These are phyloP conservation scores for Rallus crepitans DNA, from an alignment of 2,797 vertebrate species.

Conservation along the genomic window DNA sequence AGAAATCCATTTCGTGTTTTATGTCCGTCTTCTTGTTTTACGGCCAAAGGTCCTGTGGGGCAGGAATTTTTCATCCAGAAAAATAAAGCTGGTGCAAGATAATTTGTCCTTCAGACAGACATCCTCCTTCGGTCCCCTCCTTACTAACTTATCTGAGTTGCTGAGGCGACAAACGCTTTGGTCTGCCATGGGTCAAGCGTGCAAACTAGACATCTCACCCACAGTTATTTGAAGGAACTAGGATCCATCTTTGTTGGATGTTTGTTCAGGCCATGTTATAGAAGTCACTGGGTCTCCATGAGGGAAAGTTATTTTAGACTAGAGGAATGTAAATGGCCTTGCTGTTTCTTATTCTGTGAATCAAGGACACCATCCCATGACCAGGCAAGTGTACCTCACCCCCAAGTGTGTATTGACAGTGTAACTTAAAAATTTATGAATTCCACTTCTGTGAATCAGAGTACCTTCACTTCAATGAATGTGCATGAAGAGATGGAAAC, in stretches of 20 bases:
- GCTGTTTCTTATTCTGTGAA: neutral
- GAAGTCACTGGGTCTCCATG: neutral
- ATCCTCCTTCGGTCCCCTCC: neutral
- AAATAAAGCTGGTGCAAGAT: neutral
- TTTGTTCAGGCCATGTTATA: neutral
- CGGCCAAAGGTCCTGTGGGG: neutral
- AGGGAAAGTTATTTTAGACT: neutral
- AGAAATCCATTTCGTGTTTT: conserved; percentile 20
- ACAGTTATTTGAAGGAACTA: conserved; percentile 6
- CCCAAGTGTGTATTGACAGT: neutral
- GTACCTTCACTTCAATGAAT: neutral
- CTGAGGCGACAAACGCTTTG: neutral
- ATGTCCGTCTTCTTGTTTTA: neutral
- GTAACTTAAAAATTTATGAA: neutral
- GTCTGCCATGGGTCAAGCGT: neutral
- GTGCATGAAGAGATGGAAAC: fast-evolving
- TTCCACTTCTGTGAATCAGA: neutral
- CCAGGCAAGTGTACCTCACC: neutral
- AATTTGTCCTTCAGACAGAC: conserved; percentile 2
- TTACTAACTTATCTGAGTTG: conserved; percentile 6
- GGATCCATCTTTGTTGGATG: neutral
- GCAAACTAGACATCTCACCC: neutral
- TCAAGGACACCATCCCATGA: neutral
- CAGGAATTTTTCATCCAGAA: conserved; percentile 13
- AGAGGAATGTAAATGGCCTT: neutral